Conservation (phyloP, 2,888 invertebrate species). For the Chrysolina americana region DNA sequence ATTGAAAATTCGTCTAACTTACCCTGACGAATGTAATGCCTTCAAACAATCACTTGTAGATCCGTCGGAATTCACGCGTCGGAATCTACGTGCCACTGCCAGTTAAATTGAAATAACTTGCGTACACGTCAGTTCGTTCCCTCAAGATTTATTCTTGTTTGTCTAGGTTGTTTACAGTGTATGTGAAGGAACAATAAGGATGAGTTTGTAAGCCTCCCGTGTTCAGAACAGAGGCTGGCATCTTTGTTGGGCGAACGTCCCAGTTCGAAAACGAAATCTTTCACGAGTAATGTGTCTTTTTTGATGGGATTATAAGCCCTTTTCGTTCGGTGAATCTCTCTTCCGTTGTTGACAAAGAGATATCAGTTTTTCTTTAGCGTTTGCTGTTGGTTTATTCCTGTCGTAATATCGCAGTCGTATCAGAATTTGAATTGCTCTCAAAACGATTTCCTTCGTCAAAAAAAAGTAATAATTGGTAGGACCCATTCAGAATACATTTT, state of each 20-base stretch:
- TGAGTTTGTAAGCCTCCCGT: conserved; percentile 39
- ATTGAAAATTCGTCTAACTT: conserved; percentile 55
- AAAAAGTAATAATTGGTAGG: no score
- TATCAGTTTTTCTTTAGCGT: neutral
- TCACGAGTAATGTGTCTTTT: conserved; percentile 16
- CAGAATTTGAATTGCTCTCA: neutral
- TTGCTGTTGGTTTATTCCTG: neutral
- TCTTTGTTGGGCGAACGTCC: conserved; percentile 15
- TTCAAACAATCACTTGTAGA: conserved; percentile 43
- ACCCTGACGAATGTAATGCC: conserved; percentile 53
- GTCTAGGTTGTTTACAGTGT: conserved; percentile 45
- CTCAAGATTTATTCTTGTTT: conserved; percentile 46
- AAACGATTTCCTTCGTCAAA: no score
- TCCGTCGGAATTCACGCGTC: conserved; percentile 46
- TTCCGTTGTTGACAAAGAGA: neutral
- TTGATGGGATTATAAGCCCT: conserved; percentile 21
- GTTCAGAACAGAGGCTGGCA: conserved; percentile 24
- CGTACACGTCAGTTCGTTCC: conserved; percentile 43
- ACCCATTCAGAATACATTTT: no score
- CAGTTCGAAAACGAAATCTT: conserved; percentile 11
- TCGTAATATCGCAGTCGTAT: neutral
- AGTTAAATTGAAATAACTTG: conserved; percentile 48
- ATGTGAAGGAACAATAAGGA: conserved; percentile 50
- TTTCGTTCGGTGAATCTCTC: neutral
- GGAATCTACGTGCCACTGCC: conserved; percentile 43